Evolutionary conservation across 1,140 invertebrate species (phyloP).

Genomic region (Laupala kohalensis): DNA sequence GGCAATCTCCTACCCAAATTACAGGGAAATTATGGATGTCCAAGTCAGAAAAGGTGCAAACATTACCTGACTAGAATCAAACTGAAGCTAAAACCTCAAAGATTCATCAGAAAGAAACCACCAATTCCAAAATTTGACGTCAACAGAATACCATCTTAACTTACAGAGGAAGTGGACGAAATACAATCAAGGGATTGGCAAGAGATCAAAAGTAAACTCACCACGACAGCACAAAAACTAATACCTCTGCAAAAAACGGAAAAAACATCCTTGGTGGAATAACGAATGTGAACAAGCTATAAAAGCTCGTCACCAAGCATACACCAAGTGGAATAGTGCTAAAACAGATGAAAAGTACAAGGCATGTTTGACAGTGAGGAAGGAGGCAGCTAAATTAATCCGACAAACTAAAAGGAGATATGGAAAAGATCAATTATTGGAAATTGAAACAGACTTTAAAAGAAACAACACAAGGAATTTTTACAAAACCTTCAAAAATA

Average conservation of each 20-base stretch:
- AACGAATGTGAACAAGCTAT: not conserved
- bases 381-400: not conserved
- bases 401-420: not conserved
- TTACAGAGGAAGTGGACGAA: not conserved
- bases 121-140: not conserved
- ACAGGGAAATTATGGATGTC: constrained; percentile 1
- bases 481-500: not conserved
- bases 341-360: not conserved
- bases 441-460: not conserved
- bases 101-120: no score
- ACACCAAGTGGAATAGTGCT: not conserved
- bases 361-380: not conserved
- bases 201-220: not conserved
- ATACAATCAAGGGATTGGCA: not conserved
- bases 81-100: no score
- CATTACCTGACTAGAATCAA: no score
- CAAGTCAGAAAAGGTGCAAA: not conserved
- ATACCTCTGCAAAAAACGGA: not conserved
- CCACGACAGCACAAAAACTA: not conserved
- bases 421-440: not conserved
- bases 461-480: not conserved
- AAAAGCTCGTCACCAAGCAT: not conserved
- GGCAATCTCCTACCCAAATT: not conserved
- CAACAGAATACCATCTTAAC: not conserved
- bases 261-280: constrained; percentile 1